A percentile compares a stretch with the other conserved stretches of the same genome.
phyloP scores from a whole-genome alignment of 1,140 invertebrate species.

The Mamestra configurata region DNA sequence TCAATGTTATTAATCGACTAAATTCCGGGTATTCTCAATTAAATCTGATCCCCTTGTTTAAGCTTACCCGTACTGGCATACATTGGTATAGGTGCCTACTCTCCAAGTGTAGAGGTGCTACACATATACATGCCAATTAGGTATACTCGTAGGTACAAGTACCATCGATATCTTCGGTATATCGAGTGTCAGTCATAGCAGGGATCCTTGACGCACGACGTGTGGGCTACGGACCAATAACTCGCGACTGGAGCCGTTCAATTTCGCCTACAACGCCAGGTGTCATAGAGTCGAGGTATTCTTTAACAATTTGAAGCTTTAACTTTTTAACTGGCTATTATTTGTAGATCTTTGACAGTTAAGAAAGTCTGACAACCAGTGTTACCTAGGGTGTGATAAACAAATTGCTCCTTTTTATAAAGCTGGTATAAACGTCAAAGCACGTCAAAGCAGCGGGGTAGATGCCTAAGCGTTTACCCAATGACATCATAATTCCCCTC shows the following conservation, averaged over 20 bases:
- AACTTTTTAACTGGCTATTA: too few species aligned
- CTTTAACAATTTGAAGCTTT: too few species aligned
- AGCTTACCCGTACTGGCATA: too few species aligned
- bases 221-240: neutral
- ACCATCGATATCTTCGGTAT: neutral
- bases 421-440: too few species aligned
- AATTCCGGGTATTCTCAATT: neutral
- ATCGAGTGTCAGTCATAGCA: conserved; percentile 22
- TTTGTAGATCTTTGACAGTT: too few species aligned
- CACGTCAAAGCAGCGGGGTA: too few species aligned
- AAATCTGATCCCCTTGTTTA: neutral
- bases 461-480: too few species aligned
- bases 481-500: too few species aligned
- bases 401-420: too few species aligned
- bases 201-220: neutral
- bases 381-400: too few species aligned
- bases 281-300: neutral
- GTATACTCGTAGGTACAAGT: neutral
- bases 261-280: neutral
- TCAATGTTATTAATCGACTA: neutral
- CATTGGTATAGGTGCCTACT: neutral
- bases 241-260: neutral
- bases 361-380: too few species aligned
- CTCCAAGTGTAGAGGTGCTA: neutral
- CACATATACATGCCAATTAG: neutral